phyloP scores from a whole-genome alignment of 1,140 invertebrate genomes.

The Bombus cullumanus region DNA sequence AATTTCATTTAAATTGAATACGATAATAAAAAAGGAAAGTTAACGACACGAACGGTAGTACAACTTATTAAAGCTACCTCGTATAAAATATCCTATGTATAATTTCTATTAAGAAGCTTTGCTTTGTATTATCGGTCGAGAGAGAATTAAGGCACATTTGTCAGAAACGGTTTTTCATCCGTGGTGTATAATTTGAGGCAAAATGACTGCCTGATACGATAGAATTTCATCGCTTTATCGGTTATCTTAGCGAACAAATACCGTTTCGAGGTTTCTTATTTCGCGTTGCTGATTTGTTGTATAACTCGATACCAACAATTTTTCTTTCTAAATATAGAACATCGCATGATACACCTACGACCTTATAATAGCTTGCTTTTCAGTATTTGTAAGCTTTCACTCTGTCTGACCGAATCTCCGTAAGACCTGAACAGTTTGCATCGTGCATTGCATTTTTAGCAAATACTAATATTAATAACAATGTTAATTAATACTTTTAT shows the following conservation, averaged over 20 bases:
- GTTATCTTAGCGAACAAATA: neutral
- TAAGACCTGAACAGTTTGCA: neutral
- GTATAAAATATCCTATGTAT: too few species aligned
- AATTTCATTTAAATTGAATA: neutral
- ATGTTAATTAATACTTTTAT: neutral
- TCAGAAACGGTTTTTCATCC: neutral
- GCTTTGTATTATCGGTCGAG: neutral
- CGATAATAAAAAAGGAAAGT: neutral
- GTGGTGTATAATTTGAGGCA: neutral
- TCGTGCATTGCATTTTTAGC: neutral
- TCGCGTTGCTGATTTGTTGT: neutral
- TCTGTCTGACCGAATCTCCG: neutral
- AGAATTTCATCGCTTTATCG: constrained; percentile 6
- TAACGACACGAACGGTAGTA: neutral
- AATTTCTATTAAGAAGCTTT: too few species aligned
- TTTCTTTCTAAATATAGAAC: neutral
- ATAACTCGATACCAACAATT: neutral
- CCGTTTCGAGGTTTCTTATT: neutral
- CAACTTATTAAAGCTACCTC: too few species aligned
- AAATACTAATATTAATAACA: neutral
- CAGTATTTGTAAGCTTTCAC: neutral
- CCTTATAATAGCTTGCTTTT: neutral
- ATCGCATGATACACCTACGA: neutral
- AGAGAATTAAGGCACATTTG: neutral
- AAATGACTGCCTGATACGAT: neutral